These are phyloP conservation scores for Bacillus rossius DNA, from an alignment of 1,140 invertebrate genomes.

Conservation along the genomic window DNA sequence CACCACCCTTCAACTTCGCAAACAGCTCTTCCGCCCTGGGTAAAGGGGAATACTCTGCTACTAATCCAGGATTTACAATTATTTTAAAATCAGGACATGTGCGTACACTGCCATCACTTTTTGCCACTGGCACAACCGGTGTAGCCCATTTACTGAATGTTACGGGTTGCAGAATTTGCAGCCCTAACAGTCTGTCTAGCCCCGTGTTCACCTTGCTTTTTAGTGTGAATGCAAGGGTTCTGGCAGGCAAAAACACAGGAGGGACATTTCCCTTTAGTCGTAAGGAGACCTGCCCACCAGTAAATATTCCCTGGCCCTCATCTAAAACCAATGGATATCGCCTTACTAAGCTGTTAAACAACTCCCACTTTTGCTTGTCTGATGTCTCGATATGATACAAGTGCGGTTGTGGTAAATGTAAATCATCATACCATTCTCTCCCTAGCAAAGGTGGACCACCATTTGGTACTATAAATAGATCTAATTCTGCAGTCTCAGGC, in stretches of 20 bases:
- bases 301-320: neutral
- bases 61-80: conserved; percentile 22
- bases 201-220: conserved; percentile 37
- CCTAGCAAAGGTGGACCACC: neutral
- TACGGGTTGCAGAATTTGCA: conserved; percentile 29
- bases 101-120: conserved; percentile 37
- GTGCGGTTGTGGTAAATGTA: neutral
- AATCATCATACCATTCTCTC: neutral
- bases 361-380: neutral
- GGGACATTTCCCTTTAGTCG: neutral
- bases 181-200: conserved; percentile 34
- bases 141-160: conserved; percentile 36
- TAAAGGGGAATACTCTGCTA: conserved; percentile 14
- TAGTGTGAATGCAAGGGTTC: conserved; percentile 38
- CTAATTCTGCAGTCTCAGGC: neutral
- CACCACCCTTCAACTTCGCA: conserved; percentile 19
- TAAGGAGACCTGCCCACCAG: neutral
- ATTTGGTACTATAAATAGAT: neutral
- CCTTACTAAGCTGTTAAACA: neutral
- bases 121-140: conserved; percentile 44
- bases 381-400: neutral
- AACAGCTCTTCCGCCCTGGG: neutral
- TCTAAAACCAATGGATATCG: neutral
- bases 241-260: conserved; percentile 35
- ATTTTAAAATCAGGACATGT: conserved; percentile 44